Conservation (phyloP, 2,797 vertebrate species). For the Menidia menidia region DNA sequence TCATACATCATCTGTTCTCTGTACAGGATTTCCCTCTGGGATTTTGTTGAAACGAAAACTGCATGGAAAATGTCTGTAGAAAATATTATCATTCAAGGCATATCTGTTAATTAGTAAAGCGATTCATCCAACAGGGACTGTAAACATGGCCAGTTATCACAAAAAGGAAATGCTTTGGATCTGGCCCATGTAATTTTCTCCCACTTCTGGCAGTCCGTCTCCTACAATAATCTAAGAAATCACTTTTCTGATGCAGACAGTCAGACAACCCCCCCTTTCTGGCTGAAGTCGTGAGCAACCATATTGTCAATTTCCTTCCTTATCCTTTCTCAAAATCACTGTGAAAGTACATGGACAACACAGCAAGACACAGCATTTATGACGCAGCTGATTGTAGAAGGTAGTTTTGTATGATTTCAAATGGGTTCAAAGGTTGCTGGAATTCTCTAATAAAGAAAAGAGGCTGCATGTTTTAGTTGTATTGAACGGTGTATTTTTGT, state of each 20-base stretch:
- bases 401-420: conserved; percentile 21
- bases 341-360: conserved; percentile 43
- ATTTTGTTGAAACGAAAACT: conserved; percentile 19
- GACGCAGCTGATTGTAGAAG: conserved; percentile 37
- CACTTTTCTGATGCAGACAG: conserved; percentile 52
- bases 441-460: conserved; percentile 8
- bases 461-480: conserved; percentile 13
- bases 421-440: neutral
- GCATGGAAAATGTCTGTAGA: conserved; percentile 19
- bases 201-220: conserved; percentile 46
- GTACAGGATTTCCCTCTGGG: conserved; percentile 18
- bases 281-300: conserved; percentile 45
- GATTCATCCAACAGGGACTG: conserved; percentile 19
- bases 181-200: conserved; percentile 39
- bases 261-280: conserved; percentile 52
- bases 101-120: conserved; percentile 37
- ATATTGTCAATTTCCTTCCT: conserved; percentile 38
- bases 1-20: conserved; percentile 17
- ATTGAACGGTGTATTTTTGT: conserved; percentile 9
- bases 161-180: conserved; percentile 25
- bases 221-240: conserved; percentile 42
- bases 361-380: conserved; percentile 32
- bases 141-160: conserved; percentile 33
- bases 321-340: conserved; percentile 56
- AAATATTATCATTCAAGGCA: conserved; percentile 21